A percentile compares a stretch with the other conserved stretches of the same genome.
Evolutionary conservation across 30 jellyfish, hydroid and myxozoan species (phyloP).

Genomic region (Turritopsis dohrnii): DNA sequence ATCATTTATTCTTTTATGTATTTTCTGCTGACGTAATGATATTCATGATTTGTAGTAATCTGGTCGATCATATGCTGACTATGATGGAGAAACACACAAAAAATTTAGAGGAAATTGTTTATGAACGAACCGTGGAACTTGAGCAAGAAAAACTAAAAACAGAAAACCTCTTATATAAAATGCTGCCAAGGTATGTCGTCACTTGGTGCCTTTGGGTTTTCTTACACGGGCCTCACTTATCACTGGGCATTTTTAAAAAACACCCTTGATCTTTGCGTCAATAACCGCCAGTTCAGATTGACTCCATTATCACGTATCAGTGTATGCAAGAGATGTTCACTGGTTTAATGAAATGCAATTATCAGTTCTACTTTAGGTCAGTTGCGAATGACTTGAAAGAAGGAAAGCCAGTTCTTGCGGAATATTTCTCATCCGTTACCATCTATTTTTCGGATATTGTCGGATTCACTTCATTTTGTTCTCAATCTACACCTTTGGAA

Average conservation of each 20-base stretch:
- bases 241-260: too few species aligned
- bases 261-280: too few species aligned
- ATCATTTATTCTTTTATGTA: too few species aligned
- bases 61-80: constrained; percentile 77
- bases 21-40: background rate
- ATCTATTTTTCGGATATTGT: constrained; percentile 85
- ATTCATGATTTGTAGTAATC: constrained; percentile 22
- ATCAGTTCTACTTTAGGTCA: constrained; percentile 33
- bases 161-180: constrained; percentile 59
- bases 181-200: constrained; percentile 70
- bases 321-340: too few species aligned
- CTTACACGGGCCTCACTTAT: too few species aligned
- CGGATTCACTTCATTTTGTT: constrained; percentile 72
- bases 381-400: constrained; percentile 70
- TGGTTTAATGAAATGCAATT: too few species aligned
- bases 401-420: constrained; percentile 81
- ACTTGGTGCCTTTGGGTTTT: too few species aligned
- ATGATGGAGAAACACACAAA: constrained; percentile 89
- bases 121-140: constrained; percentile 61
- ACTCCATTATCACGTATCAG: too few species aligned
- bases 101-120: constrained; percentile 66
- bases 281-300: too few species aligned
- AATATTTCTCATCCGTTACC: constrained; percentile 68
- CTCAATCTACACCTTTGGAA: constrained; percentile 70
- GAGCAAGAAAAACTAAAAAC: constrained; percentile 84